Evolutionary conservation across 2,888 invertebrate genomes (phyloP).

Genomic region (Apotomis turbidana): DNA sequence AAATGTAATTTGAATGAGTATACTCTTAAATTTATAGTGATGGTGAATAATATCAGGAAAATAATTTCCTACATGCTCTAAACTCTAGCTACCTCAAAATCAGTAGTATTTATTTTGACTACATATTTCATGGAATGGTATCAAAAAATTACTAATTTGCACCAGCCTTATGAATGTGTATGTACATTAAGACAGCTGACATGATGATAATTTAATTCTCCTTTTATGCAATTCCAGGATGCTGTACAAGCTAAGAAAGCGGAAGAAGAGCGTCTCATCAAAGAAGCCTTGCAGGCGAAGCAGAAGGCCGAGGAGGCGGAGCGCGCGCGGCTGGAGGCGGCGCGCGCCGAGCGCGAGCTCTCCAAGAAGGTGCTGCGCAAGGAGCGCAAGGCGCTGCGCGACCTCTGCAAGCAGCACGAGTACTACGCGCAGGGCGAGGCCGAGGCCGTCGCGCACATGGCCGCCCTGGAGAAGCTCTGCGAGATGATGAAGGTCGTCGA

Average conservation of each 20-base stretch:
- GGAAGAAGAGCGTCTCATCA: slow-evolving; percentile 90
- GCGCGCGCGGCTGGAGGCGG: slow-evolving; percentile 90
- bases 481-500: slow-evolving; percentile 89
- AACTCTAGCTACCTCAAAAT: too few relatives aligned
- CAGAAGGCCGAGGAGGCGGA: slow-evolving; percentile 92
- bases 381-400: slow-evolving; percentile 91
- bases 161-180: too few relatives aligned
- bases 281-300: slow-evolving; percentile 89
- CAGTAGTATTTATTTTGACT: too few relatives aligned
- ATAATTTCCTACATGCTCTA: too few relatives aligned
- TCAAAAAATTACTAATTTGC: too few relatives aligned
- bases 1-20: too few relatives aligned
- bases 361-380: slow-evolving; percentile 94
- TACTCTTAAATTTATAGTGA: too few relatives aligned
- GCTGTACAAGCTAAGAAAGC: slow-evolving; percentile 92
- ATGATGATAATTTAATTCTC: background rate
- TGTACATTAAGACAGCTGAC: too few relatives aligned
- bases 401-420: slow-evolving; percentile 91
- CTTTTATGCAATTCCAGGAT: slow-evolving; percentile 75
- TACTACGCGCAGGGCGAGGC: slow-evolving; percentile 89
- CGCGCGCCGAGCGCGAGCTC: slow-evolving; percentile 93
- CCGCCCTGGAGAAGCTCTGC: slow-evolving; percentile 95
- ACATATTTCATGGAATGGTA: too few relatives aligned
- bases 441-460: slow-evolving; percentile 92
- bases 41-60: too few relatives aligned